Conservation (phyloP, 2,888 invertebrate species). For the Hyposoter dolosus region DNA sequence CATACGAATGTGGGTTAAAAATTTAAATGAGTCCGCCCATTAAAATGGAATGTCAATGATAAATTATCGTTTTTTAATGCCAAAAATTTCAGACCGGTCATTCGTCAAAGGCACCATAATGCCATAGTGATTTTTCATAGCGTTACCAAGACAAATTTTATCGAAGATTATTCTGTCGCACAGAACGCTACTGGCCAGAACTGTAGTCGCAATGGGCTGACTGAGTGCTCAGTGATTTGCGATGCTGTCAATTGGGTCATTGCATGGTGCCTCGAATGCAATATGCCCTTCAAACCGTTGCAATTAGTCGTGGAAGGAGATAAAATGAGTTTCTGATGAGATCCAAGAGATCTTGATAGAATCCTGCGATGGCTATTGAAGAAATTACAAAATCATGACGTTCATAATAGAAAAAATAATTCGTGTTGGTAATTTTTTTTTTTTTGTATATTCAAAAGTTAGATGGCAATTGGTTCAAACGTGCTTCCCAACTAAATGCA, state of each 20-base stretch:
- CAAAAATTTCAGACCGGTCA: too few species aligned
- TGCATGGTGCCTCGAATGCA: slow-evolving; percentile 21
- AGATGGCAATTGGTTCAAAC: background rate
- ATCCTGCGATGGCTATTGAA: background rate
- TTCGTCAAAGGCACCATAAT: too few species aligned
- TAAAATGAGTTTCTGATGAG: slow-evolving; percentile 3
- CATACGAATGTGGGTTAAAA: too few species aligned
- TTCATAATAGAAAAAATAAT: slow-evolving; percentile 2
- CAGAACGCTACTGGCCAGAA: background rate
- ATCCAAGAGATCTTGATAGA: background rate
- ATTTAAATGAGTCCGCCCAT: too few species aligned
- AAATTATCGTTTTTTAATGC: too few species aligned
- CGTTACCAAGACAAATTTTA: background rate
- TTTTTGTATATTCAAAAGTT: background rate
- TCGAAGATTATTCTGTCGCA: background rate
- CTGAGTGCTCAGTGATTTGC: slow-evolving; percentile 26
- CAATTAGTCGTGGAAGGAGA: slow-evolving; percentile 8
- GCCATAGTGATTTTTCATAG: too few species aligned
- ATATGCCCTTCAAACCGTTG: slow-evolving; percentile 59
- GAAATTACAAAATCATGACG: slow-evolving; percentile 15
- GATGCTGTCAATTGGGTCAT: slow-evolving; percentile 48
- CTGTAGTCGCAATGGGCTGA: slow-evolving; percentile 11
- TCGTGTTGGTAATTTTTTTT: background rate
- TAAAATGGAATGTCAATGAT: too few species aligned
- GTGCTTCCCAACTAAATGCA: background rate